A percentile compares a stretch with the other conserved stretches of the same genome.
Evolutionary conservation across 2,113 vertebrate genomes (phyloP).

Genomic region (Malurus melanocephalus): DNA sequence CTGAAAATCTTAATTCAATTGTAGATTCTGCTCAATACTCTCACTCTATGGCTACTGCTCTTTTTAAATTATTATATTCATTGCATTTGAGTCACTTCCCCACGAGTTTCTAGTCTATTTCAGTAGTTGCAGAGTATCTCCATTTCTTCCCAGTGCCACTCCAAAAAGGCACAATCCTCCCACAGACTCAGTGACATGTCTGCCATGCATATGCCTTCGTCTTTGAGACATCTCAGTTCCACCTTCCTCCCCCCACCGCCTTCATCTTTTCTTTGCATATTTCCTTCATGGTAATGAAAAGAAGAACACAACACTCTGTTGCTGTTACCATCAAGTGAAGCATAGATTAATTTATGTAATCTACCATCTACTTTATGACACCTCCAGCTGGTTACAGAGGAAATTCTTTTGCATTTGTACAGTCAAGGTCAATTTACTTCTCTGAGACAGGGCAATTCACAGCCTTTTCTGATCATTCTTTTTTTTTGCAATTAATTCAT

Average conservation of each 20-base stretch:
- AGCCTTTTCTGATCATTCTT: neutral
- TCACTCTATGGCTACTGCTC: neutral
- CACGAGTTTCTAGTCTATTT: neutral
- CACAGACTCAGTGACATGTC: neutral
- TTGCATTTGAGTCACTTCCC: neutral
- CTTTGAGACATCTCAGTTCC: neutral
- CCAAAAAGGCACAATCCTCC: neutral
- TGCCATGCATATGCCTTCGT: neutral
- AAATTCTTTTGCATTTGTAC: neutral
- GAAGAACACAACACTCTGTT: neutral
- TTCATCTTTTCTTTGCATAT: neutral
- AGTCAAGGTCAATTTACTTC: neutral
- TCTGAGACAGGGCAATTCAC: neutral
- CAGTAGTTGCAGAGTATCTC: neutral
- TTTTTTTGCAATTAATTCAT: neutral
- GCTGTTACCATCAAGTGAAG: neutral
- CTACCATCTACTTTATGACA: neutral
- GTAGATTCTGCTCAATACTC: neutral
- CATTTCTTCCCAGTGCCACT: neutral
- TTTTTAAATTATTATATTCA: neutral
- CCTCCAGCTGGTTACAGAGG: neutral
- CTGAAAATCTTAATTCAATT: neutral
- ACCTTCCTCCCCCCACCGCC: rapidly evolving
- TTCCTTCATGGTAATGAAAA: neutral
- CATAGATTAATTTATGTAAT: neutral